These are phyloP conservation scores for Chirona hameri DNA, from an alignment of 2,888 invertebrate genomes.

Conservation along the genomic window DNA sequence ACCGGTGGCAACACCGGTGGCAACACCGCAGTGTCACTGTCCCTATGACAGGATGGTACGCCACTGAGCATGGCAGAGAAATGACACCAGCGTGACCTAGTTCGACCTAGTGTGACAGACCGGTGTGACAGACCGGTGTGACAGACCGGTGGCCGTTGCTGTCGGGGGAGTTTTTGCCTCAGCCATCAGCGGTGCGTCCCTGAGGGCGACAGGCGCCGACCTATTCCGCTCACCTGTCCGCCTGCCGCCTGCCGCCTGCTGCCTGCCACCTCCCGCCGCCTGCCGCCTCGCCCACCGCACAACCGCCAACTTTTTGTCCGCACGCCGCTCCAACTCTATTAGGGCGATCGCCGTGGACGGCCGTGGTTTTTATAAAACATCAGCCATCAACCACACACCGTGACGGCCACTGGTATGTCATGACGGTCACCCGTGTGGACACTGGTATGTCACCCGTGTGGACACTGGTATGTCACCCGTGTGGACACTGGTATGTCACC, in stretches of 20 bases:
- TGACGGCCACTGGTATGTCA: not conserved
- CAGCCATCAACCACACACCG: not conserved
- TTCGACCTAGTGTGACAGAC: not conserved
- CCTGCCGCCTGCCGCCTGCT: not conserved
- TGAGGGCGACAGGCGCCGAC: not conserved
- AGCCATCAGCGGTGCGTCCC: not conserved
- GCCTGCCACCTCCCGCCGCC: no score
- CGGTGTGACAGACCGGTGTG: not conserved
- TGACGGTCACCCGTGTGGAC: not conserved
- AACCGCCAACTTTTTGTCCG: not conserved
- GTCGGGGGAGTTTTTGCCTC: not conserved
- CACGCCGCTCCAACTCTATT: constrained; percentile 6
- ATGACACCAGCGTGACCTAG: no score
- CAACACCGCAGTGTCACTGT: no score
- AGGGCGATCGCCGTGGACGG: not conserved
- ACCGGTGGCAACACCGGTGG: no score
- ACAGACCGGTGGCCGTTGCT: not conserved
- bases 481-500: no score
- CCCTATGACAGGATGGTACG: no score
- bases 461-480: no score
- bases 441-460: not conserved
- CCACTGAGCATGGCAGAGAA: no score
- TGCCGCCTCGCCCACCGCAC: not conserved
- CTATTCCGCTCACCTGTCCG: not conserved
- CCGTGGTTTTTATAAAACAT: not conserved